Base-by-base conservation (phyloP, 2,888 invertebrate genomes). In the Callimorpha dominula region DNA sequence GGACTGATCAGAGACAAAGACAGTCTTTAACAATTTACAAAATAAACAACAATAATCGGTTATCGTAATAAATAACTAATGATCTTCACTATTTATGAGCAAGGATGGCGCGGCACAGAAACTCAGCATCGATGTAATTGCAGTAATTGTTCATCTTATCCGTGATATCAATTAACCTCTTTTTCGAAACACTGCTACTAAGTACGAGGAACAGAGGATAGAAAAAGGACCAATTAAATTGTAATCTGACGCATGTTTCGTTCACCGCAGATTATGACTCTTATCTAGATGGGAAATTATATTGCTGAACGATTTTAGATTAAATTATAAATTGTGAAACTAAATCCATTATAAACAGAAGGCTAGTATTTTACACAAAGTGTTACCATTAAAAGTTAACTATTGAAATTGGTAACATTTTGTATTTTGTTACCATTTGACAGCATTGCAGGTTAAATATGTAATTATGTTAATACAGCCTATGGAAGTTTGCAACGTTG, bases 21-120 rank as follows among this genome's bases (percentile, higher is more conserved):
- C 20, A 3, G 12, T 57, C n/a, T 5, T 5, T 40, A 17, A 66
- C 17, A 50, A 66, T 20, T 66, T 52, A 40, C 52, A 50, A n/a
- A 54, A 67, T 11, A 43, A 20, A n/a, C 31, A 20, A 42, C 43
- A 20, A 52, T 17, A 17, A 17, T 57, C 57, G 43, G 54, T 57
- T 57, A 68, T n/a, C 73, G 43, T 46, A 46, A 1, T 46, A 9
- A 1, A 1, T 1, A 31, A 68, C 75, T 79, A 83, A 83, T 79
- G 78, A 80, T 80, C 81, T 77, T 81, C 76, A 81, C 73, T 71
- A 83, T 65, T 73, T 77, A 85, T 78, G 72, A 80, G 76, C 83
- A 82, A 85, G 80, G 80, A 84, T 83, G 66, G 68, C 73, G 73
- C 71, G 80, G 71, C 82, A 82, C 74, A 84, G 76, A 85, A 83